These are phyloP conservation scores for Sclerurus mexicanus DNA, from an alignment of 2,113 vertebrate genomes.

Conservation along the genomic window DNA sequence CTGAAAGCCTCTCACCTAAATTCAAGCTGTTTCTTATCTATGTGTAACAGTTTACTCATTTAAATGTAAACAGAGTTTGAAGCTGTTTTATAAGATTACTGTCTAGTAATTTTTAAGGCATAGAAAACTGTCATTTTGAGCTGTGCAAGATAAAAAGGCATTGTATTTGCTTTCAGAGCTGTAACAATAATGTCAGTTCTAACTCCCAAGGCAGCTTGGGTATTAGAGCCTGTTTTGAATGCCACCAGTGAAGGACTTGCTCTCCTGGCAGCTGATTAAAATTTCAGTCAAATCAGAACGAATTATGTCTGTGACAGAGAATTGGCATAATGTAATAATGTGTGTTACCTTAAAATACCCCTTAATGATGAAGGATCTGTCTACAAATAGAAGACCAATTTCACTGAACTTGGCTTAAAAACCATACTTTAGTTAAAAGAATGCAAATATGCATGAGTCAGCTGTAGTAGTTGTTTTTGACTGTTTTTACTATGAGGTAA, in stretches of 20 bases:
- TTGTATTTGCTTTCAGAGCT: background rate
- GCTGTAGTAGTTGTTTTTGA: background rate
- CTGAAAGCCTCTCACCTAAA: background rate
- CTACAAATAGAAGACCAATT: background rate
- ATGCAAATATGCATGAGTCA: background rate
- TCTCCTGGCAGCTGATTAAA: conserved; percentile 1
- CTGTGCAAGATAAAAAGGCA: background rate
- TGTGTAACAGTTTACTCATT: background rate
- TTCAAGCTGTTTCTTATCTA: background rate
- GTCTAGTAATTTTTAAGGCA: background rate
- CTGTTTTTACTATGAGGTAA: background rate
- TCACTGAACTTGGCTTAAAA: background rate
- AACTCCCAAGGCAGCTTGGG: background rate
- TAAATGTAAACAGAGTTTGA: background rate
- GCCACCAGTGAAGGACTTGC: background rate
- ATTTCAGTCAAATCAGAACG: background rate
- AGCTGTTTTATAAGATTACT: background rate
- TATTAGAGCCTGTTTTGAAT: background rate
- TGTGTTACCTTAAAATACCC: conserved; percentile 1
- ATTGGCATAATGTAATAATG: background rate
- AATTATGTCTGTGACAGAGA: background rate
- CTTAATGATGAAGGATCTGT: background rate
- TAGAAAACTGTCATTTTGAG: background rate
- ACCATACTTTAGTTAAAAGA: background rate
- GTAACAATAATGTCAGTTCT: background rate